Base-by-base conservation (phyloP, 2,797 vertebrate genomes). In the Chiroxiphia lanceolata region DNA sequence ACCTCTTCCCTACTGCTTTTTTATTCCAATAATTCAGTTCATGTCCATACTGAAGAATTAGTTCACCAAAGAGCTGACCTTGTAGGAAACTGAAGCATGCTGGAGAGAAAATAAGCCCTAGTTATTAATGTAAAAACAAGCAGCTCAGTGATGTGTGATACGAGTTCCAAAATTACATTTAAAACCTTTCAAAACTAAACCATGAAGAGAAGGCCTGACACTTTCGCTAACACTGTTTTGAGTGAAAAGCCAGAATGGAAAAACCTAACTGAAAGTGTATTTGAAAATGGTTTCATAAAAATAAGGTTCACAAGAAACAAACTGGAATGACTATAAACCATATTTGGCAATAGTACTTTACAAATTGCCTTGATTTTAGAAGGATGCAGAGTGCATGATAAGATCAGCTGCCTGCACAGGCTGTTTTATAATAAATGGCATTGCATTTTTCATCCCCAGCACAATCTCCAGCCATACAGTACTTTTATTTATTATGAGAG, bases 401-500 rank as follows among this genome's bases (percentile, higher is more conserved):
- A 84, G 69, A 95, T 83, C 83, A 70, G 50, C 61, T 90, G 75
- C 50, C 57, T 59, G 38, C 50, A 51, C n/a, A 89, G 68, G 57
- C 2, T 10, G 18, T 69, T 90, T 77, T 87, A 68, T 74, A 84
- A 91, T 74, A 94, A 94, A 94, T 83, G 34, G 36, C 64, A 84
- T 67, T 69, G 51, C 1, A 3, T 78, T 93, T 92, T 86, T 79
- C 64, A 93, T 89, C 72, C 40, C 78, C 57, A 94, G 48, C 76
- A 68, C 44, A 82, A 77, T 77, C 78, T 84, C 42, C 83, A 93
- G 40, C 72, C 74, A 40, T 53, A 87, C 38, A 64, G 71, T 82
- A 76, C 74, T 90, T 89, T 75, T 83, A 89, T 91, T 90, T 90
- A 89, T 94, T 87, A 78, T 1, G 6, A 71, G 75, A 94, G 31